Base-by-base conservation (phyloP, 2,888 invertebrate genomes). In the Cephus pygmeus region DNA sequence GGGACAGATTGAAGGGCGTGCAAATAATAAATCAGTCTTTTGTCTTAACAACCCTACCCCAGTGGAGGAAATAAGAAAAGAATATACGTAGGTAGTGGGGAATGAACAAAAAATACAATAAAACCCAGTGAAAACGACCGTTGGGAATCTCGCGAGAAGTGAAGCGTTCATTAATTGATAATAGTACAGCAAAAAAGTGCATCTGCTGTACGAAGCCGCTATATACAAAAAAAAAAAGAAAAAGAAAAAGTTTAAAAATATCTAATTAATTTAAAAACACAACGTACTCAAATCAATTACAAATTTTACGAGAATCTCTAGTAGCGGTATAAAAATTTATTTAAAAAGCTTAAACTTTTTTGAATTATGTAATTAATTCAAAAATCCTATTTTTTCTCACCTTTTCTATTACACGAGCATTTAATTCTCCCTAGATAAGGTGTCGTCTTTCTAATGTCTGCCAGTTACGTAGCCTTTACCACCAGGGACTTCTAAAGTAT, bases 11-110 rank as follows among this genome's bases (percentile, higher is more conserved):
- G 86, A 85, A 83, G 85, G 86, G 86, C 86, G 87, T 85, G 81
- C 82, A 78, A 84, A 87, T 56, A 87, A 85, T 87, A 89, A 90
- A 90, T 90, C 88, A 88, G 86, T 81, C 85, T 84, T 87, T 90
- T 90, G 90, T 90, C 87, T 89, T 88, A 88, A 80, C 80, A 83
- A 81, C 85, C 83, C 83, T 85, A 23, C 6, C 56, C 56, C 56
- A 23, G 6, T 56, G 56, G 2, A 23, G 56, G 9, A 56, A 56
- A 56, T 56, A 56, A 56, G 56, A 56, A 56, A 56, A 23, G 56
- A 56, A 56, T 15, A 23, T 56, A 15, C 6, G 56, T 56, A 23
- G 23, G 56, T 56, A 56, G 56, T 23, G 56, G 56, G 56, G 23
- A 6, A 9, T 15, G 6, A 56, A 56, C 23, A 23, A 56, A 56